Base-by-base conservation (phyloP, 1,140 invertebrate species). In the Carposina sasakii region DNA sequence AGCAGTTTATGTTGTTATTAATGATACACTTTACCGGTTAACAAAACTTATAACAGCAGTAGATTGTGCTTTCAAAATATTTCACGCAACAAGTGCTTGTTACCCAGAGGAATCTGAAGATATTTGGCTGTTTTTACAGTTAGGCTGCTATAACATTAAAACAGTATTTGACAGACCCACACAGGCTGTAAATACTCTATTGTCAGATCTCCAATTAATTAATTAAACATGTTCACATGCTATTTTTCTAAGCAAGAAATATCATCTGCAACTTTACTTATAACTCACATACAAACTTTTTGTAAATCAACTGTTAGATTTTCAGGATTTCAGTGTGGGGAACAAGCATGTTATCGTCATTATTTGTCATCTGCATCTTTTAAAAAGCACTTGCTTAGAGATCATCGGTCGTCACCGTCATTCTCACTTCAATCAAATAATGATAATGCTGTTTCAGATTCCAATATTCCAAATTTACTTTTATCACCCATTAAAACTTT, bases 121-220 rank as follows among this genome's bases (percentile, higher is more conserved):
- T 15, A 28, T 33, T 3, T 45, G 42, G 42, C 30, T 31, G 21
- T 45, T 45, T 21, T 31, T 45, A 12, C 42, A 45, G 15, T 31
- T 10, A 19, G 42, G 4, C 2, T 9, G 30, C 8, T 45, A 12
- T 31, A 9, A 45, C 16, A 12, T 45, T 19, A 33, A 17, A 4
- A 45, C 42, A 20, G 33, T 31, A 45, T 45, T 12, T 31, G 42
- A 45, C 15, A 45, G 33, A 21, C n/a, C 10, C 5, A 31, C 20
- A 13, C 30, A 26, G 3, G 20, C 42, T 17, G 26, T 45, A 6
- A 28, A 30, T 31, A 20, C 42, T 12, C 28, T 45, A 3, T 17
- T 31, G 4, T 4, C 42, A 12, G 42, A 31, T n/a, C 30, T 45
- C 16, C 17, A 13, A 45, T 16, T 12, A 28, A 6, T 28, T 28